Base-by-base conservation (phyloP, 2,888 invertebrate species). In the Pogonocherus hispidulus region DNA sequence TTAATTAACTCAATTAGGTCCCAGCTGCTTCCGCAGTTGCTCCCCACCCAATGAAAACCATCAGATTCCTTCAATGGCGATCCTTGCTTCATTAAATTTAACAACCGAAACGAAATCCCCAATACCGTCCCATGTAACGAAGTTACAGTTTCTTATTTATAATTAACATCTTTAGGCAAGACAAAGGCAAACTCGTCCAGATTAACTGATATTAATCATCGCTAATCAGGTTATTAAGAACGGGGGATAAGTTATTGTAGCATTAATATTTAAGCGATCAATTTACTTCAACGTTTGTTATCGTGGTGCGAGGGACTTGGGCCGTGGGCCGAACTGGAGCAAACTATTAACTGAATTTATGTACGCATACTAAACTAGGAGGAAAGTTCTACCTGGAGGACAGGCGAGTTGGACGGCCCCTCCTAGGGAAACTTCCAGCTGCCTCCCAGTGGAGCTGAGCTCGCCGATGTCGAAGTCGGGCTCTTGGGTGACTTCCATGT, bases 361-460 rank as follows among this genome's bases (percentile, higher is more conserved):
- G 66, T 71, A 62, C 67, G 57, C 54, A 47, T 66, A 57, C 57
- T 65, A 57, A 63, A 59, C 47, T 49, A 59, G 59, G 70, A 41
- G 41, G 70, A 72, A 74, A 71, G 57, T 56, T 66, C 72, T 85
- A 90, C 93, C 93, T 86, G 92, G 91, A 63, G 93, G 93, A 83
- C 96, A 96, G 79, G 95, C 93, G 47, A 96, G 87, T 73, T 94
- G 94, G 41, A 95, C 94, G 55, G 94, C 94, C 5, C 95, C 95
- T 4, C 96, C 96, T 19, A 96, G 88, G 63, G 94, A 93, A 46
- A 95, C 95, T 80, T 96, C 95, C 68, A 93, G 89, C 79, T 92
- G 92, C 76, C 92, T 90, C 41, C 90, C 88, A 19, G 89, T 88
- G 1, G 89, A 88, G 70, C 89, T 87, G 72, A 88, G 86, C 79